Evolutionary conservation across 2,797 vertebrate species (phyloP).

Genomic region (Brotula barbata): DNA sequence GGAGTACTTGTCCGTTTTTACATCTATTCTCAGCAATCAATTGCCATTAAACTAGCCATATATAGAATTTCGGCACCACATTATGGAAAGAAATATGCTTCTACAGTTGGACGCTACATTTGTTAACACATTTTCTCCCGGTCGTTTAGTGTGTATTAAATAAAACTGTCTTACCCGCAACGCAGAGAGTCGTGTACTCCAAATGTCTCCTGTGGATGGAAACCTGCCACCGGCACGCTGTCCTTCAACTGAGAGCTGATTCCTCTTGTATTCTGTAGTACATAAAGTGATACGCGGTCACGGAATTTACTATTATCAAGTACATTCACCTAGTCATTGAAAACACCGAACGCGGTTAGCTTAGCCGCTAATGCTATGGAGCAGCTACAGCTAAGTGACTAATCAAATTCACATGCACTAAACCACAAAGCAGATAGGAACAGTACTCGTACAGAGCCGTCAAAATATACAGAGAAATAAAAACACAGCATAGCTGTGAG

Average conservation of each 20-base stretch:
- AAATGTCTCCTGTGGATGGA: conserved; percentile 83
- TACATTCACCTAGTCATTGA: background rate
- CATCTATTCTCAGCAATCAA: no score
- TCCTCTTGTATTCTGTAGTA: conserved; percentile 86
- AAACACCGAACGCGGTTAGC: no score
- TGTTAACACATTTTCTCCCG: no score
- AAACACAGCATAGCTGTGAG: rapidly evolving
- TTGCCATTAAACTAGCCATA: no score
- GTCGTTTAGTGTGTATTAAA: no score
- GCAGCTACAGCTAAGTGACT: conserved; percentile 66
- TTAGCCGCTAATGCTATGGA: background rate
- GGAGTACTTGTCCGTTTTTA: no score
- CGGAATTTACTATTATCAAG: background rate
- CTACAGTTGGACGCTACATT: no score
- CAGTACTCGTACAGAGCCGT: rapidly evolving
- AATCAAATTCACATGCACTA: conserved; percentile 61
- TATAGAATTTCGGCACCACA: no score
- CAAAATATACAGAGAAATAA: background rate
- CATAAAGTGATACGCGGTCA: background rate
- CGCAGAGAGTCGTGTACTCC: conserved; percentile 88
- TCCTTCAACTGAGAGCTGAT: conserved; percentile 87
- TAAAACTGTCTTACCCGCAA: conserved; percentile 78
- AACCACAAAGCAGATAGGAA: background rate
- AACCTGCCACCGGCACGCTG: conserved; percentile 85
- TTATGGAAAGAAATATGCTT: no score